Evolutionary conservation across 2,113 vertebrate genomes (phyloP).

Genomic region (Todiramphus saurophagus): DNA sequence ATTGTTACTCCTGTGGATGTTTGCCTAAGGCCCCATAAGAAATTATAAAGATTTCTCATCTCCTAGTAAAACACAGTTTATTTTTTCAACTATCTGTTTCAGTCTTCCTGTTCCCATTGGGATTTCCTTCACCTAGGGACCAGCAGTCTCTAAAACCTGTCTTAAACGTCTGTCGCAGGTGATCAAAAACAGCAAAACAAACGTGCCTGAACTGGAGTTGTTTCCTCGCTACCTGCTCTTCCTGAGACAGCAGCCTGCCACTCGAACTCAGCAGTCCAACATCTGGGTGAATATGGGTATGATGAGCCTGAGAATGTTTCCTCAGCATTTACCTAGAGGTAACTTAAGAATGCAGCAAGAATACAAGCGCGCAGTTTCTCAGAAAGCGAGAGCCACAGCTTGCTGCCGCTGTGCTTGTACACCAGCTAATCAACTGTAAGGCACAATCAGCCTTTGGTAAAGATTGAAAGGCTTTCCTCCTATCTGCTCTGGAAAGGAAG

Average conservation of each 20-base stretch:
- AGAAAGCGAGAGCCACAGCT: slow-evolving; percentile 19
- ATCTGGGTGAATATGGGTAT: slow-evolving; percentile 99
- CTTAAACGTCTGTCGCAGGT: slow-evolving; percentile 75
- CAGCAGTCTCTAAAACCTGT: background rate
- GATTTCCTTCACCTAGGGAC: background rate
- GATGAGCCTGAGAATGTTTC: slow-evolving; percentile 98
- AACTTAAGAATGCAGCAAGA: slow-evolving; percentile 99
- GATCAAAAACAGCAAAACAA: slow-evolving; percentile 85
- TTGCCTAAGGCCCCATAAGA: background rate
- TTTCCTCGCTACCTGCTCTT: slow-evolving; percentile 95
- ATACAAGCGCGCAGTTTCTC: slow-evolving; percentile 54
- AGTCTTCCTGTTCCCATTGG: background rate
- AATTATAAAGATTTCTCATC: background rate
- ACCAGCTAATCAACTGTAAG: slow-evolving; percentile 9
- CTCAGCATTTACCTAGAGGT: slow-evolving; percentile 94
- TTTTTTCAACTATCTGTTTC: background rate
- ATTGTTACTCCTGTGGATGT: background rate
- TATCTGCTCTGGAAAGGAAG: background rate
- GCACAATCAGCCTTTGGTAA: background rate
- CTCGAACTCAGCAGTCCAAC: slow-evolving; percentile 94
- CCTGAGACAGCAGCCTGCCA: slow-evolving; percentile 92
- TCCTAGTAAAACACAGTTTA: background rate
- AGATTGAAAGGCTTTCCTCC: slow-evolving; percentile 40
- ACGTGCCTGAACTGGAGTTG: slow-evolving; percentile 88
- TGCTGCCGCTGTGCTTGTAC: slow-evolving; percentile 59